Base-by-base conservation (phyloP, 2,888 invertebrate species). In the Ptilodon capucinus region DNA sequence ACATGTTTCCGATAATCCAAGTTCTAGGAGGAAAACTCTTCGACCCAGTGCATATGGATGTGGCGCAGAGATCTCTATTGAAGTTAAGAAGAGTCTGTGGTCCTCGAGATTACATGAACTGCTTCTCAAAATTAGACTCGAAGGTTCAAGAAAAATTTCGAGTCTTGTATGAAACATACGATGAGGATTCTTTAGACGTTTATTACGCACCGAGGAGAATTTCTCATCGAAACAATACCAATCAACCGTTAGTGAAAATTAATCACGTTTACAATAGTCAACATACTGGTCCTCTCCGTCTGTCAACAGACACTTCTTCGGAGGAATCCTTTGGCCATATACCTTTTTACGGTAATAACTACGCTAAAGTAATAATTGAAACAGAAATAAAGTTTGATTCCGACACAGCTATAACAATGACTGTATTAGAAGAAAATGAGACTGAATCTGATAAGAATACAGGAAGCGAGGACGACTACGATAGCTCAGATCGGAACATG, bases 381-480 rank as follows among this genome's bases (percentile, higher is more conserved):
- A 96, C 96, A 0, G 96, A 96, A 87, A 95, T 96, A 19, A 94
- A 96, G 69, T 94, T 97, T 57, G 94, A 95, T 71, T 94, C 95
- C 11, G 95, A 96, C 52, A 95, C 95, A 0, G 95, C 95, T 0
- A 94, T 97, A 28, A 96, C 95, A 0, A 96, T 96, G 96, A 95
- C 96, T 28, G 95, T 97, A 45, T 87, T 96, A 17, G 96, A 97
- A 77, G 94, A 95, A 70, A 93, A 92, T 57, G 91, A 91, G 65
- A 84, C 85, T 23, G 87, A 87, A 62, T 84, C 86, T 13, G 89
- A 88, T 17, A 83, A 77, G 50, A 86, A 88, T 55, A 91, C 85
- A 7, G 79, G 73, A 36, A 90, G 89, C 48, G 90, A 90, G 47
- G 83, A 86, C 49, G 91, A 88, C 53, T 84, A 89, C 74, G 79